These are phyloP conservation scores for Gortyna flavago DNA, from an alignment of 2,888 invertebrate genomes.

Conservation along the genomic window DNA sequence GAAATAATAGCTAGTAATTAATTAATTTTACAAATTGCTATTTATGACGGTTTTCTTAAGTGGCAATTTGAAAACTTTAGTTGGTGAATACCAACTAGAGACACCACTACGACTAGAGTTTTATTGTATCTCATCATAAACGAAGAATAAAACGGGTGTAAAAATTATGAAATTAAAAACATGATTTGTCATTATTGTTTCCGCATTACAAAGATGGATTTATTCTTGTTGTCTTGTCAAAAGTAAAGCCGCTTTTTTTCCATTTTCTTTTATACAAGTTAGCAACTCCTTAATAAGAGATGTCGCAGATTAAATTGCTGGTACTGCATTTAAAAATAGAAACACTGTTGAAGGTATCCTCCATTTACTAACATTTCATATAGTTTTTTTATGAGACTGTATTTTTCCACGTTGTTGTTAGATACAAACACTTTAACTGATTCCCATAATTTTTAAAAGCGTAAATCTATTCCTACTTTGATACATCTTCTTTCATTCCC, in stretches of 20 bases:
- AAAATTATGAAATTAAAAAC: neutral
- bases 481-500: neutral
- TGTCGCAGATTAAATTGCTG: neutral
- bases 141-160: neutral
- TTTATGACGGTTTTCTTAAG: neutral
- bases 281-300: neutral
- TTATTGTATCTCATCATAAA: neutral
- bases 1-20: slow-evolving; percentile 10
- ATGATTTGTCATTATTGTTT: neutral
- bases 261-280: too few relatives aligned
- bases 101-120: neutral
- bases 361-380: too few relatives aligned
- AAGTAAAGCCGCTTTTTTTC: neutral
- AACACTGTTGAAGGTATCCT: too few relatives aligned
- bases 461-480: neutral
- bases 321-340: neutral
- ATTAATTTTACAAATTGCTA: slow-evolving; percentile 19
- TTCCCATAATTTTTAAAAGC: neutral
- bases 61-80: too few relatives aligned
- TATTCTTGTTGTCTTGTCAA: neutral
- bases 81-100: neutral
- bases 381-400: too few relatives aligned
- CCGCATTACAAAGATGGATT: neutral
- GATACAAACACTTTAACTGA: neutral
- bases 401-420: too few relatives aligned